These are phyloP conservation scores for Nesidiocoris tenuis DNA, from an alignment of 2,888 invertebrate species.

Conservation along the genomic window DNA sequence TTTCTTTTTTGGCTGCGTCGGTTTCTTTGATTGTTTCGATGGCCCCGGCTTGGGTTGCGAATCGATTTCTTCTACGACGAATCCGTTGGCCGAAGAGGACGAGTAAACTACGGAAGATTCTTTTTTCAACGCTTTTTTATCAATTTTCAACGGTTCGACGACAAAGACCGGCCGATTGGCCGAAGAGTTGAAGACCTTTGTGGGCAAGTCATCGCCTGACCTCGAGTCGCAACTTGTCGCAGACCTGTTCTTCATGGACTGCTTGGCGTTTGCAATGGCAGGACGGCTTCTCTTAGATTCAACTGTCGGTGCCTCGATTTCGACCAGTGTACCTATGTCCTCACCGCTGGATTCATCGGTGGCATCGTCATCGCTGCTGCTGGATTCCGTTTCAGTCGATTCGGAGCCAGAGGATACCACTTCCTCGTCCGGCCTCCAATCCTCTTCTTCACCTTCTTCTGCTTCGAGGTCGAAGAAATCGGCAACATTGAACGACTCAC, in stretches of 20 bases:
- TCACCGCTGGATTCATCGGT: not conserved
- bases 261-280: too few relatives aligned
- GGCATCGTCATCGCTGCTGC: not conserved
- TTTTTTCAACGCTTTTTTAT: not conserved
- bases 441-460: not conserved
- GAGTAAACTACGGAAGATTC: not conserved
- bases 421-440: not conserved
- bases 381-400: not conserved
- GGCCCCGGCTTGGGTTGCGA: not conserved
- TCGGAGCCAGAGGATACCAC: not conserved
- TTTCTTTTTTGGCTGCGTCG: not conserved
- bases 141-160: not conserved
- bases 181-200: not conserved
- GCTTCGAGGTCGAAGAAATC: not conserved
- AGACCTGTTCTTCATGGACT: not conserved
- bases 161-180: not conserved
- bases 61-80: not conserved
- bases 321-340: not conserved
- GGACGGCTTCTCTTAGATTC: too few relatives aligned
- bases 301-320: not conserved
- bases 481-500: not conserved
- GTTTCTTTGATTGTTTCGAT: not conserved
- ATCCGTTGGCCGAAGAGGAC: not conserved
- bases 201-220: not conserved
- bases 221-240: not conserved